Conservation (phyloP, 30 jellyfish, hydroid and myxozoan genomes). For the Turritopsis dohrnii region DNA sequence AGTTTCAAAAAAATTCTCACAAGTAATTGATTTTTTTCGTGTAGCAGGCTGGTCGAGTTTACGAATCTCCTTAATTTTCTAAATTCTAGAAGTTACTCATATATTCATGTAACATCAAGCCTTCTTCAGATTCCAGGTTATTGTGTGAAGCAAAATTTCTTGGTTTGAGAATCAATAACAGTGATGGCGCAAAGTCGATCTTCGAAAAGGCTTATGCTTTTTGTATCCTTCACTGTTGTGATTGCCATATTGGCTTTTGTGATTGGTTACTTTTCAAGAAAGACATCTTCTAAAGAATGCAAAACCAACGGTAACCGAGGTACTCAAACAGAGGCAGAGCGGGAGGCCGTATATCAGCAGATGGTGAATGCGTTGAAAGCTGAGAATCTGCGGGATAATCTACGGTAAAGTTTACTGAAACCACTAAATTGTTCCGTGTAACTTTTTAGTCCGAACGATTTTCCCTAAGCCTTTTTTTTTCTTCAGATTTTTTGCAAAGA, state of each 20-base stretch:
- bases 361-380: neutral
- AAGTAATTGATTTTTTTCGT: too few species aligned
- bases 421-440: too few species aligned
- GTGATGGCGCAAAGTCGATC: neutral
- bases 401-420: too few species aligned
- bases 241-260: neutral
- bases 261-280: neutral
- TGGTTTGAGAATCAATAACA: too few species aligned
- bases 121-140: too few species aligned
- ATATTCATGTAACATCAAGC: too few species aligned
- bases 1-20: too few species aligned
- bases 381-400: neutral
- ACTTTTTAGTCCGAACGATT: too few species aligned
- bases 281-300: neutral
- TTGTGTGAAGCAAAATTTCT: too few species aligned
- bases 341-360: neutral
- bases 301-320: neutral
- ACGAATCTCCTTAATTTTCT: too few species aligned
- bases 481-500: slow-evolving; percentile 54
- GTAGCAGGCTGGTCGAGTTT: too few species aligned
- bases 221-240: neutral
- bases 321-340: neutral
- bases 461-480: neutral
- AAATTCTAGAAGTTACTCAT: too few species aligned
- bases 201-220: neutral